Conservation (phyloP, 2,113 vertebrate genomes). For the Donacobius atricapilla region DNA sequence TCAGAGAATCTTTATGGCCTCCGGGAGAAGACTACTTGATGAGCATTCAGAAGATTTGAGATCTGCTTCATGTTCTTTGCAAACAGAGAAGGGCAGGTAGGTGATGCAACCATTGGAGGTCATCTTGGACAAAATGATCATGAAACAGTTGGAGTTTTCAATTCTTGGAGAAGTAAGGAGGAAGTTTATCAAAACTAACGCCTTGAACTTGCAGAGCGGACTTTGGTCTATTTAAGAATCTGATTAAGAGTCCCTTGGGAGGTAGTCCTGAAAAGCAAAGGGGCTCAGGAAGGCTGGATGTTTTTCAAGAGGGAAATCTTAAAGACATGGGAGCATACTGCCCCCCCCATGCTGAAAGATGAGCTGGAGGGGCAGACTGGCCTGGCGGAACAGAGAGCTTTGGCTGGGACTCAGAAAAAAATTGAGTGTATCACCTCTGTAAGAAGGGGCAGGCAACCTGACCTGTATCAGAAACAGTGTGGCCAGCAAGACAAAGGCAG, state of each 20-base stretch:
- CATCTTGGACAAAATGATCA: rapidly evolving
- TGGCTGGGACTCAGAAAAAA: not conserved
- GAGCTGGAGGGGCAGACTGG: not conserved
- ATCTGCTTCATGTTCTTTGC: not conserved
- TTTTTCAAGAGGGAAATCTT: not conserved
- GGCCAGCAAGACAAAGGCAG: not conserved
- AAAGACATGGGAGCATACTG: not conserved
- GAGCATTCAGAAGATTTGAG: not conserved
- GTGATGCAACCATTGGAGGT: not conserved
- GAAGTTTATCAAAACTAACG: not conserved
- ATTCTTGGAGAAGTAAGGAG: not conserved
- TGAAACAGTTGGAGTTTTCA: not conserved
- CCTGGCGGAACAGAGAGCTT: not conserved
- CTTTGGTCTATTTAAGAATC: not conserved
- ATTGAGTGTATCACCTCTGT: not conserved
- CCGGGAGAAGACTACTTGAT: not conserved
- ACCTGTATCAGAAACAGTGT: not conserved
- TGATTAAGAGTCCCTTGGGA: not conserved
- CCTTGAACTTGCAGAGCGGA: not conserved
- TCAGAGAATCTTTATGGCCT: not conserved
- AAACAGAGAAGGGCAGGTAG: not conserved
- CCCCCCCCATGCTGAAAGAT: not conserved
- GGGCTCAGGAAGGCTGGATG: not conserved
- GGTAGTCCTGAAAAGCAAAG: not conserved
- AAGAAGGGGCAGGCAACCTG: not conserved